These are phyloP conservation scores for Margaritifera margaritifera DNA, from an alignment of 2,888 invertebrate species.

Conservation along the genomic window DNA sequence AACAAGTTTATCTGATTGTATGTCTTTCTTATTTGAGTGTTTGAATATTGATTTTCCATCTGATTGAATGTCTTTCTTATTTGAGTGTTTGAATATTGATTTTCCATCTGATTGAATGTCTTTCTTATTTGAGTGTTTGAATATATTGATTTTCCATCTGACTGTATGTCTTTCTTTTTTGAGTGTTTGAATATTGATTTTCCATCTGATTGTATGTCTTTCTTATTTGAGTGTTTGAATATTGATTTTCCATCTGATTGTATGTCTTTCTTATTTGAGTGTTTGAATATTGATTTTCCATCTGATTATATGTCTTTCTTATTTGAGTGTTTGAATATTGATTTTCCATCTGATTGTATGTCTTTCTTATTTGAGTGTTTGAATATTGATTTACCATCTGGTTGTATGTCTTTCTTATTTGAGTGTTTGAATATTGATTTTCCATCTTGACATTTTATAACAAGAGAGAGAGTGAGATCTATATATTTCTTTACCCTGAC, in stretches of 20 bases:
- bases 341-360: background rate
- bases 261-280: background rate
- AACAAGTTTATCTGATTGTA: too few relatives aligned
- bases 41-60: background rate
- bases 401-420: background rate
- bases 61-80: background rate
- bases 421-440: background rate
- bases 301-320: too few relatives aligned
- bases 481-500: conserved; percentile 81
- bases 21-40: background rate
- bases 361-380: background rate
- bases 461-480: background rate
- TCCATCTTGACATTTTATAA: background rate
- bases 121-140: background rate
- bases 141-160: background rate
- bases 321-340: background rate
- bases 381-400: background rate
- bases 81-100: background rate
- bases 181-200: background rate
- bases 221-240: background rate
- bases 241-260: background rate
- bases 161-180: background rate
- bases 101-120: background rate
- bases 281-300: background rate
- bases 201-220: background rate